A percentile compares a stretch with the other conserved stretches of the same genome.
Conservation (phyloP, 2,113 vertebrate genomes). For the Pseudorhombus dupliciocellatus region DNA sequence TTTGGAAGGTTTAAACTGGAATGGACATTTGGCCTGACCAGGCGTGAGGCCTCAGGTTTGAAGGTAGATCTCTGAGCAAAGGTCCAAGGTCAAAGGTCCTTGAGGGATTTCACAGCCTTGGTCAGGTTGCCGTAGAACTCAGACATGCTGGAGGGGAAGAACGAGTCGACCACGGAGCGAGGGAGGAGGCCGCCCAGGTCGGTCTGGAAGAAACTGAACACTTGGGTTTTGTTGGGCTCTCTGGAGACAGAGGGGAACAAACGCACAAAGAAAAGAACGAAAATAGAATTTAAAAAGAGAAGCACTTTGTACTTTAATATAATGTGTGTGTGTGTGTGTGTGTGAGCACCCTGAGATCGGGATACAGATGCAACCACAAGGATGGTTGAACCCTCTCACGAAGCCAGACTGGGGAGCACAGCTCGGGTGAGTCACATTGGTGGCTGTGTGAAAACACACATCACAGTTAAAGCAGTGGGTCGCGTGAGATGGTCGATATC, state of each 20-base stretch:
- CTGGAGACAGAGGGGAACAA: constrained; percentile 67
- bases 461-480: no score
- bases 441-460: constrained; percentile 78
- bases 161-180: constrained; percentile 91
- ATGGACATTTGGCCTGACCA: constrained; percentile 10
- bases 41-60: background rate
- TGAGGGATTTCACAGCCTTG: constrained; percentile 84
- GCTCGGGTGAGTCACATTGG: constrained; percentile 83
- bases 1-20: constrained; percentile 20
- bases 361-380: constrained; percentile 91
- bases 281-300: no score
- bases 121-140: constrained; percentile 89
- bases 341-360: constrained; percentile 88
- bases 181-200: constrained; percentile 92
- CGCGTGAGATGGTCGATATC: no score
- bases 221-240: constrained; percentile 85
- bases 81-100: constrained; percentile 62
- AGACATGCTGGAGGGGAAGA: constrained; percentile 92
- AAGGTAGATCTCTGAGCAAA: background rate
- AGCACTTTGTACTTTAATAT: background rate
- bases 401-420: constrained; percentile 86
- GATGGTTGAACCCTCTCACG: constrained; percentile 91
- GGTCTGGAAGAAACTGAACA: constrained; percentile 94
- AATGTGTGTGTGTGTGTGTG: background rate
- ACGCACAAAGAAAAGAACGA: background rate